Base-by-base conservation (phyloP, 2,113 vertebrate species). In the Girardinichthys multiradiatus region DNA sequence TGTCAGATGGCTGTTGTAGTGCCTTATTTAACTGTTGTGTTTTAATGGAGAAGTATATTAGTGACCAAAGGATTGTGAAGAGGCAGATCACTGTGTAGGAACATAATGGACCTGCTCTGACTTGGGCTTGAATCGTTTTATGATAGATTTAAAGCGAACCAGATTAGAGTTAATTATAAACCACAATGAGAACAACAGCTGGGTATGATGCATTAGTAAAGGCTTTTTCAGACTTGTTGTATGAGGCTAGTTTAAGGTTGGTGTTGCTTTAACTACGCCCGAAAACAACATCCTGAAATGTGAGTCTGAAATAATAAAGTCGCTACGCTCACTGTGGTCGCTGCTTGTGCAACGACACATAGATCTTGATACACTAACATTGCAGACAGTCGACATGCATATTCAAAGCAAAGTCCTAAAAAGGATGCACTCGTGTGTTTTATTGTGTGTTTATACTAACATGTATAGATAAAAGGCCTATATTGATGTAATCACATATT, bases 21-120 rank as follows among this genome's bases (percentile, higher is more conserved):
- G 91, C 90, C 91, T 92, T 92, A 92, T 86, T 83, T 85, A 68
- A 68, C 72, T 61, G 68, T 68, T 80, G 80, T 76, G 79, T 76
- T 83, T 77, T 62, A 17, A n/a, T 3, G 39, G 62, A 80, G 70
- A 82, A 79, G 37, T 73, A 69, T 70, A n/a, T n/a, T n/a, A 80
- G 68, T 78, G 82, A 91, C 84, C 82, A 88, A 89, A 91, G 76
- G 81, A 71, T 87, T 65, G 72, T 88, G 84, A 85, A 64, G 51
- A 45, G n/a, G 27, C 51, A 72, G 74, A 54, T 75, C 39, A 48
- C 7, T 76, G 68, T 68, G 71, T 70, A 73, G 81, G 68, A 59
- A 48, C 42, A 5, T 24, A 24, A 77, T 14, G 31, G 76, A 82
- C 70, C 68, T 76, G 15, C 54, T 31, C 62, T 24, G 31, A n/a